These are phyloP conservation scores for Polypedilum pembai DNA, from an alignment of 1,140 invertebrate genomes.

Conservation along the genomic window DNA sequence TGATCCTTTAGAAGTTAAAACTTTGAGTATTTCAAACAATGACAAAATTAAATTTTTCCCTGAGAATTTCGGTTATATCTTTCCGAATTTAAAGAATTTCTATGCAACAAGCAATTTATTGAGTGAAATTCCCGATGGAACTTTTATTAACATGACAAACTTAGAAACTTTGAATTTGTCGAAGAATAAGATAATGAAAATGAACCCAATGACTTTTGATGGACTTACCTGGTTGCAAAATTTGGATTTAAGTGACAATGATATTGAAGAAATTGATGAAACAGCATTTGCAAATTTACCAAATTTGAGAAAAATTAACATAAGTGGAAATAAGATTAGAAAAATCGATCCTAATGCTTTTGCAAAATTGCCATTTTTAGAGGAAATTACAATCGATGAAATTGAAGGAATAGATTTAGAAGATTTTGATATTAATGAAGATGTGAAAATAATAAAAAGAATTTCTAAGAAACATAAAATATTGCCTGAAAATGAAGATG, in stretches of 20 bases:
- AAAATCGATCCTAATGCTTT: not conserved
- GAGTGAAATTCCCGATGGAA: not conserved
- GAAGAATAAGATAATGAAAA: not conserved
- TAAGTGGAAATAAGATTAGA: not conserved
- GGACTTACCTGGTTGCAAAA: not conserved
- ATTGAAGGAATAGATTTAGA: not conserved
- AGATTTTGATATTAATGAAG: no score
- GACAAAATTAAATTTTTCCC: not conserved
- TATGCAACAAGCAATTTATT: not conserved
- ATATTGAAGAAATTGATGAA: not conserved
- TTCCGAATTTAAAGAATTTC: not conserved
- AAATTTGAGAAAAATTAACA: not conserved
- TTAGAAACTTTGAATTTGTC: not conserved
- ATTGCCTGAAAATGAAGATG: no score
- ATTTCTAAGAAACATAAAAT: no score
- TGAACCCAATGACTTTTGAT: not conserved
- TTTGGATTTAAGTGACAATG: slow-evolving; percentile 10
- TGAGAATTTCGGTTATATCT: not conserved
- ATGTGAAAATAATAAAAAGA: no score
- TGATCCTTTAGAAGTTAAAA: not conserved
- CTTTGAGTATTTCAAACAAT: not conserved
- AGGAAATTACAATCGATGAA: not conserved
- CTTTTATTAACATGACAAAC: not conserved
- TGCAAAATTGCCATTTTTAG: not conserved
- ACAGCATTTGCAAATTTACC: not conserved